Conservation (phyloP, 2,888 invertebrate species). For the Ctenicera cuprea region DNA sequence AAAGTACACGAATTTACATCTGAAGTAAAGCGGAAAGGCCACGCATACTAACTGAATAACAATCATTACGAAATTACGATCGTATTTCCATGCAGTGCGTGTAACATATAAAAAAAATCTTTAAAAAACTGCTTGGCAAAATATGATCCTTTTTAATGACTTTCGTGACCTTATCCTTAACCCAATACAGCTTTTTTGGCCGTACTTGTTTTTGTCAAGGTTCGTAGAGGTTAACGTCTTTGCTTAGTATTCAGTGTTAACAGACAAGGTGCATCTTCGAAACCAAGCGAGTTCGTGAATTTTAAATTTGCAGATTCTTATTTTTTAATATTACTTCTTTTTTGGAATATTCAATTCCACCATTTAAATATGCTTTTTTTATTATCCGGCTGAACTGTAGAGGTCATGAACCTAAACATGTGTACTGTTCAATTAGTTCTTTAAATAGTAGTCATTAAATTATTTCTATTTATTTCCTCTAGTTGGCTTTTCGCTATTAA, state of each 20-base stretch:
- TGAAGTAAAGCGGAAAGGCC: neutral
- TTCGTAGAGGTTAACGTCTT: conserved; percentile 24
- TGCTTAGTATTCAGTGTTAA: conserved; percentile 5
- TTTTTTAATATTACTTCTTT: no score
- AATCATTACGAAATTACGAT: neutral
- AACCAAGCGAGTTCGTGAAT: conserved; percentile 4
- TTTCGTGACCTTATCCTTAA: conserved; percentile 25
- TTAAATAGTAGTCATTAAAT: no score
- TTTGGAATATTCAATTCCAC: no score
- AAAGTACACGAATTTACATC: no score
- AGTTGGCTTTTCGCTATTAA: no score
- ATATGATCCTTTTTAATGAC: conserved; percentile 8
- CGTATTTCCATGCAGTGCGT: neutral
- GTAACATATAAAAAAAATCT: neutral
- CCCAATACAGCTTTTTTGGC: conserved; percentile 1
- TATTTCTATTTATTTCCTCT: no score
- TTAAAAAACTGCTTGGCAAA: no score
- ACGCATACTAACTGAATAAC: neutral
- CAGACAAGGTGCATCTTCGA: conserved; percentile 11
- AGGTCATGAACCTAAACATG: neutral
- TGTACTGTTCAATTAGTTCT: neutral
- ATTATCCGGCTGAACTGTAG: neutral
- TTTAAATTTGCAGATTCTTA: neutral
- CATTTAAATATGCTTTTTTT: no score
- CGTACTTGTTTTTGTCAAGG: conserved; percentile 13